Evolutionary conservation across 2,888 invertebrate species (phyloP).

Genomic region (Maniola hyperantus): DNA sequence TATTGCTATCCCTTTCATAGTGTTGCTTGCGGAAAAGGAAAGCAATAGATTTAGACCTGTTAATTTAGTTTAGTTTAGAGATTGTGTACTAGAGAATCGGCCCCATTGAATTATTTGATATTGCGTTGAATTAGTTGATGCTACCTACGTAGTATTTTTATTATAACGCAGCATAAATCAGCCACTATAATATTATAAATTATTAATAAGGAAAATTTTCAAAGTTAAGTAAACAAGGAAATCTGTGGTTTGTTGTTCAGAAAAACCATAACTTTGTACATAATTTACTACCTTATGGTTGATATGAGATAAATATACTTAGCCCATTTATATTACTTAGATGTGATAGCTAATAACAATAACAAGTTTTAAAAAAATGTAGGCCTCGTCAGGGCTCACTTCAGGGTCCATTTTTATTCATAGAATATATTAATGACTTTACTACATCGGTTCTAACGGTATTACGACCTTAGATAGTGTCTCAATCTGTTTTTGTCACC

Average conservation of each 20-base stretch:
- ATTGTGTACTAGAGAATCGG: too few species aligned
- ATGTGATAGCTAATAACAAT: not conserved
- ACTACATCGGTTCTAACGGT: not conserved
- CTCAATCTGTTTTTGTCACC: too few species aligned
- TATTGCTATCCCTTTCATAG: too few species aligned
- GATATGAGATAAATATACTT: too few species aligned
- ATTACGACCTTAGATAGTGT: too few species aligned
- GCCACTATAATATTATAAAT: not conserved
- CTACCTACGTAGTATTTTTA: not conserved
- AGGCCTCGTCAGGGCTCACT: not conserved
- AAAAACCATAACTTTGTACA: not conserved
- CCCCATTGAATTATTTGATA: not conserved
- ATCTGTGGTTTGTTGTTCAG: constrained; percentile 3
- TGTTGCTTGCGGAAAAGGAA: too few species aligned
- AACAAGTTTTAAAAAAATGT: not conserved
- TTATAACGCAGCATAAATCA: not conserved
- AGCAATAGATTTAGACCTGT: too few species aligned
- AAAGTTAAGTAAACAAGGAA: not conserved
- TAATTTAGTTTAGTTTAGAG: too few species aligned
- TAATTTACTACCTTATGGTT: too few species aligned
- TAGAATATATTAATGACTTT: not conserved
- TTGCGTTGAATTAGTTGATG: not conserved
- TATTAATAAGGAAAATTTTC: not conserved
- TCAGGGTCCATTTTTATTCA: not conserved
- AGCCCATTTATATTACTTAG: too few species aligned